Evolutionary conservation across 2,113 vertebrate genomes (phyloP).

Genomic region (Sinocyclocheilus rhinocerous): DNA sequence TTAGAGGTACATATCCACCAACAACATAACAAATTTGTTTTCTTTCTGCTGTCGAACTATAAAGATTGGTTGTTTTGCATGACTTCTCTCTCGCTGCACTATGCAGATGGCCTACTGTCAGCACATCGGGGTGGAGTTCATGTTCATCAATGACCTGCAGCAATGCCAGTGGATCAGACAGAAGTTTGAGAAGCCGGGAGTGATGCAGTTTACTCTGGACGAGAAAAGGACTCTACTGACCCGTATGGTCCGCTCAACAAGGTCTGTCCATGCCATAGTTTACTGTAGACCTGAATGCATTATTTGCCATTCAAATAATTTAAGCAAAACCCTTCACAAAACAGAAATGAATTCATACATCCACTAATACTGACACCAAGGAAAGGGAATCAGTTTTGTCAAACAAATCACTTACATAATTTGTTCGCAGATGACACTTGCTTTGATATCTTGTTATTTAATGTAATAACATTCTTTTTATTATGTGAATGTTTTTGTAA

Average conservation of each 20-base stretch:
- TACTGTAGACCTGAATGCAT: background rate
- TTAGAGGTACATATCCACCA: conserved; percentile 81
- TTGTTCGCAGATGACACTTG: background rate
- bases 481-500: background rate
- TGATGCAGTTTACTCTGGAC: conserved; percentile 87
- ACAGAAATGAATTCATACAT: background rate
- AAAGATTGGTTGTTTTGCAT: background rate
- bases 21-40: background rate
- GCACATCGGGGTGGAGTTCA: conserved; percentile 94
- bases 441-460: background rate
- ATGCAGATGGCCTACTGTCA: conserved; percentile 89
- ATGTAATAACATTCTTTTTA: background rate
- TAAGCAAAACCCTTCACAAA: background rate
- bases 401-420: background rate
- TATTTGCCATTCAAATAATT: background rate
- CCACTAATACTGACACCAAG: background rate
- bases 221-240: conserved; percentile 89
- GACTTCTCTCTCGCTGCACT: background rate
- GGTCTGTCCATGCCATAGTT: conserved; percentile 69
- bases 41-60: background rate
- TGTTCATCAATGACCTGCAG: conserved; percentile 96
- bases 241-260: conserved; percentile 89
- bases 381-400: background rate
- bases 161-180: conserved; percentile 96
- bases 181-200: conserved; percentile 92